phyloP scores from a whole-genome alignment of 2,113 vertebrate species.

The Sinocyclocheilus rhinocerous region DNA sequence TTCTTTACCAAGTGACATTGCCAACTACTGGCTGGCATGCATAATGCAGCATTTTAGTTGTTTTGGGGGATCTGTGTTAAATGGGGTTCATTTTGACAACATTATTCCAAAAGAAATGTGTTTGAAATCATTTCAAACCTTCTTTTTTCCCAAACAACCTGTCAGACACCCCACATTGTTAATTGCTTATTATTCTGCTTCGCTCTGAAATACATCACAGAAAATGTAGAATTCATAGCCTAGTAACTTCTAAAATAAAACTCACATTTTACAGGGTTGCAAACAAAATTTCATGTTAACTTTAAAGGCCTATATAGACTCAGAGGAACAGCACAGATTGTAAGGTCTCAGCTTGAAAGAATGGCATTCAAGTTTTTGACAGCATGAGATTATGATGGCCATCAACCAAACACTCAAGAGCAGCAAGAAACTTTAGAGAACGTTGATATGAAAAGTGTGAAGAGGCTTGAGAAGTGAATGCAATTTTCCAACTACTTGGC shows the following conservation, averaged over 20 bases:
- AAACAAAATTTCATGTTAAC: neutral
- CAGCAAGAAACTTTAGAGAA: conserved; percentile 45
- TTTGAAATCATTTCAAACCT: no score
- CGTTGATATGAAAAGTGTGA: conserved; percentile 26
- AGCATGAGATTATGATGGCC: conserved; percentile 52
- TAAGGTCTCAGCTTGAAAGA: conserved; percentile 49
- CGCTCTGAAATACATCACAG: neutral
- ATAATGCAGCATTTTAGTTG: no score
- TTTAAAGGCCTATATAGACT: conserved; percentile 31
- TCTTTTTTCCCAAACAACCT: no score
- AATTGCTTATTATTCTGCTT: neutral
- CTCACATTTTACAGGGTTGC: neutral
- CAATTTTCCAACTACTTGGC: conserved; percentile 35
- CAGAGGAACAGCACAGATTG: conserved; percentile 25
- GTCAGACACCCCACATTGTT: neutral
- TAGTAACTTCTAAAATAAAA: neutral
- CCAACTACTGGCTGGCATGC: no score
- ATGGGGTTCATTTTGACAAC: no score
- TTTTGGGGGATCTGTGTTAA: no score
- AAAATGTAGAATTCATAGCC: neutral
- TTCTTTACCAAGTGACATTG: no score
- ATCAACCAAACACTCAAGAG: conserved; percentile 48
- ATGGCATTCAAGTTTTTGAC: conserved; percentile 43
- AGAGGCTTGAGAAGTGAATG: conserved; percentile 33
- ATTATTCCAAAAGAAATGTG: no score